phyloP scores from a whole-genome alignment of 2,888 invertebrate genomes.

The Heliconius ethilla region DNA sequence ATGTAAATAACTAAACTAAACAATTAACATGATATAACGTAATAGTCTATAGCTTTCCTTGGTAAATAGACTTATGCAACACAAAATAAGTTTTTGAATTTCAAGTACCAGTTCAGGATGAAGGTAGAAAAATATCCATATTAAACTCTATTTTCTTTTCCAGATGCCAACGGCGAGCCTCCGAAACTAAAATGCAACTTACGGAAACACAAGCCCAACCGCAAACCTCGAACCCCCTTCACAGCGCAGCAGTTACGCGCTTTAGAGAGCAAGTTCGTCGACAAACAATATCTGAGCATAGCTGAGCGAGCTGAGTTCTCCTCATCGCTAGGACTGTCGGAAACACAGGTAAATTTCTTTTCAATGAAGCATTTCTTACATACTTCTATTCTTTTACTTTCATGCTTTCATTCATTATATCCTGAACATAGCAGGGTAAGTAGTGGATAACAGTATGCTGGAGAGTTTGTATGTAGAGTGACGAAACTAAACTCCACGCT shows the following conservation, averaged over 20 bases:
- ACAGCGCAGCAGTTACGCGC: conserved; percentile 98
- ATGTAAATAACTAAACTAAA: no score
- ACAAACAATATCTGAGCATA: conserved; percentile 98
- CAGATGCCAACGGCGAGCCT: conserved; percentile 89
- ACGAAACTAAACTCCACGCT: no score
- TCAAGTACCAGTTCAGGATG: no score
- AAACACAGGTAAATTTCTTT: conserved; percentile 67
- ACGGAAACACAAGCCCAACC: conserved; percentile 98
- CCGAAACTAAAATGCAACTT: conserved; percentile 94
- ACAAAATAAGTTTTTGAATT: no score
- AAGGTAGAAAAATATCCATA: no score
- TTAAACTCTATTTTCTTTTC: conserved; percentile 46
- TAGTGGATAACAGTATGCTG: no score
- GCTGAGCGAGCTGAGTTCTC: conserved; percentile 99
- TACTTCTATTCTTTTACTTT: not conserved
- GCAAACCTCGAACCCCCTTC: conserved; percentile 98
- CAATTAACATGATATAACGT: no score
- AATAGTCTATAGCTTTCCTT: no score
- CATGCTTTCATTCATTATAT: no score
- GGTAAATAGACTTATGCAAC: no score
- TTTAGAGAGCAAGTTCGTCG: conserved; percentile 97
- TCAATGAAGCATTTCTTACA: not conserved
- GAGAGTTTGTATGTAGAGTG: no score
- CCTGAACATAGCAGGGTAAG: no score
- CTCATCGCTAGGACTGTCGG: conserved; percentile 90